Conservation (phyloP, 2,888 invertebrate species). For the Xanthorhoe designata region DNA sequence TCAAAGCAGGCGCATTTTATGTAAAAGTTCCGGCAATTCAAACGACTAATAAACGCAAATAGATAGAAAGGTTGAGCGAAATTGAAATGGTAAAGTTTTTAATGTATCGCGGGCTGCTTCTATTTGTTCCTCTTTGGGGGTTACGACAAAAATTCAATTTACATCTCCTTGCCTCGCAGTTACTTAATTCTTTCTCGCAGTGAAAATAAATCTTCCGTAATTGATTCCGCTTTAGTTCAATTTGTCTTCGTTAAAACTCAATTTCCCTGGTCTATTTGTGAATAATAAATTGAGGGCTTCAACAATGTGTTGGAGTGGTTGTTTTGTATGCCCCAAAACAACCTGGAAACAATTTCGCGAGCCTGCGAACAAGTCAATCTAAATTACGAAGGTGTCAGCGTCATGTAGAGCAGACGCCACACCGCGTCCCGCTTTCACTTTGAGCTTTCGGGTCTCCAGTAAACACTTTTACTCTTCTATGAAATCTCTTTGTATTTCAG, state of each 20-base stretch:
- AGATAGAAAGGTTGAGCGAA: slow-evolving; percentile 53
- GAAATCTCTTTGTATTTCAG: background rate
- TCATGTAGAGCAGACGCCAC: slow-evolving; percentile 15
- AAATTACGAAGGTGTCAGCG: slow-evolving; percentile 59
- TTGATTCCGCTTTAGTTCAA: slow-evolving; percentile 84
- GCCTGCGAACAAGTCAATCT: slow-evolving; percentile 73
- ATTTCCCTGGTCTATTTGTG: slow-evolving; percentile 83
- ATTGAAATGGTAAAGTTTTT: slow-evolving; percentile 57
- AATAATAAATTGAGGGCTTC: slow-evolving; percentile 81
- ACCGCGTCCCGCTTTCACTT: slow-evolving; percentile 27
- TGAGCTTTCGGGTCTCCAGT: slow-evolving; percentile 10
- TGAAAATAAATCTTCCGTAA: slow-evolving; percentile 83
- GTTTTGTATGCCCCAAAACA: slow-evolving; percentile 62
- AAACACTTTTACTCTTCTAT: background rate
- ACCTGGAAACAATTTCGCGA: slow-evolving; percentile 62
- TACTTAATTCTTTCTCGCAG: slow-evolving; percentile 79
- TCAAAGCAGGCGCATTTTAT: slow-evolving; percentile 34
- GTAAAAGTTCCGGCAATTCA: slow-evolving; percentile 30
- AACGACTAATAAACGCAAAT: slow-evolving; percentile 40
- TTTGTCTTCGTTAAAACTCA: slow-evolving; percentile 85
- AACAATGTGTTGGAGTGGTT: slow-evolving; percentile 67
- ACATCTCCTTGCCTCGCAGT: slow-evolving; percentile 76
- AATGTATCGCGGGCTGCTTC: slow-evolving; percentile 56
- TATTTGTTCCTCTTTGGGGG: slow-evolving; percentile 60
- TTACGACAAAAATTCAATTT: slow-evolving; percentile 80